Evolutionary conservation across 2,888 invertebrate species (phyloP).

Genomic region (Pollenia angustigena): DNA sequence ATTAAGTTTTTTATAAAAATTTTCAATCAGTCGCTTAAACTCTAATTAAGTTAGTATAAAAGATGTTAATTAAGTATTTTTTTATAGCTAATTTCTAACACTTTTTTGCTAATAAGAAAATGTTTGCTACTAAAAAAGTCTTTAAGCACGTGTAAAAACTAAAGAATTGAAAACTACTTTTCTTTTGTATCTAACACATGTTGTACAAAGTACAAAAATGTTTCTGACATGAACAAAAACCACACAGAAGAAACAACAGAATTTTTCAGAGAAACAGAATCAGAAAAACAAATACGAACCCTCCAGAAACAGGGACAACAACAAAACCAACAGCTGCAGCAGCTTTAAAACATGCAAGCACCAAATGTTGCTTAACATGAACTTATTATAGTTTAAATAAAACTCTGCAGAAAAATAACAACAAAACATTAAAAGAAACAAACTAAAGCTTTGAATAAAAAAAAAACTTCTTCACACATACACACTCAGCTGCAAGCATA

Average conservation of each 20-base stretch:
- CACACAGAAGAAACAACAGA: constrained; percentile 31
- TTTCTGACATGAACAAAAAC: constrained; percentile 44
- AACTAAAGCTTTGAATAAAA: constrained; percentile 17
- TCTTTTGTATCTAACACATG: constrained; percentile 34
- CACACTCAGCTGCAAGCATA: constrained; percentile 1
- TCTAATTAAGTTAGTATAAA: too few relatives aligned
- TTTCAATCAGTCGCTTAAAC: too few relatives aligned
- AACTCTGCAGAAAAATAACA: not conserved
- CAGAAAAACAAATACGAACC: constrained; percentile 16
- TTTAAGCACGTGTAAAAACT: constrained; percentile 38
- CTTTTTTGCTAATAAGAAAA: not conserved
- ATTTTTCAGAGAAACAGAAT: not conserved
- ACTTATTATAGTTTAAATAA: not conserved
- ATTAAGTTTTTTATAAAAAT: too few relatives aligned
- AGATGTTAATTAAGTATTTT: not conserved
- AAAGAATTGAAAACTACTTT: not conserved
- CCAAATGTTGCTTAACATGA: constrained; percentile 36
- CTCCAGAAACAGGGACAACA: not conserved
- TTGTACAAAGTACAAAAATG: constrained; percentile 16
- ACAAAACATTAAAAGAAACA: constrained; percentile 19
- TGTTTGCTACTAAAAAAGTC: not conserved
- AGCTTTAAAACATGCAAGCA: constrained; percentile 3
- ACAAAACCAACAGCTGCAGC: not conserved
- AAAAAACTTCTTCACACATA: constrained; percentile 7
- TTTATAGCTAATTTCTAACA: not conserved